Conservation (phyloP, 2,888 invertebrate genomes). For the Fragum fragum region DNA sequence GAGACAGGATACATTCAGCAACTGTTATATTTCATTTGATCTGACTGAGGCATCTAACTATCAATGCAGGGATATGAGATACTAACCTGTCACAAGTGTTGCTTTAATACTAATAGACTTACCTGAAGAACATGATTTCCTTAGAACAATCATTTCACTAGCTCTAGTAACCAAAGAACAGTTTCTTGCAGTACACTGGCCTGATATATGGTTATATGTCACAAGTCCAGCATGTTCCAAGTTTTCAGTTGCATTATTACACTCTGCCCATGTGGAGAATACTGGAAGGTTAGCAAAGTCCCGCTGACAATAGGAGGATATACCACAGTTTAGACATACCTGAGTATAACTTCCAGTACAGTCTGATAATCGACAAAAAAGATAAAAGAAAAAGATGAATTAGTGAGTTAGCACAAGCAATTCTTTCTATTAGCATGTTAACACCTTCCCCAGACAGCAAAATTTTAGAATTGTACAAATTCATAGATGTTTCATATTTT, state of each 20-base stretch:
- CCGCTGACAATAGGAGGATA: background rate
- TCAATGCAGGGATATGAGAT: too few relatives aligned
- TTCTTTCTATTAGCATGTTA: too few relatives aligned
- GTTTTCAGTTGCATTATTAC: background rate
- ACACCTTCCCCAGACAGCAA: too few relatives aligned
- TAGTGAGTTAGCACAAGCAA: too few relatives aligned
- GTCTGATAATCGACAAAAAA: background rate
- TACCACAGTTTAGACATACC: constrained; percentile 17
- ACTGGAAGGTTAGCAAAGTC: background rate
- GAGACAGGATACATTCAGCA: too few relatives aligned
- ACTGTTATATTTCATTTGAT: too few relatives aligned
- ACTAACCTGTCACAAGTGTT: too few relatives aligned
- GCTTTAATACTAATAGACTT: constrained; percentile 4
- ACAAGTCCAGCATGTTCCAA: constrained; percentile 7
- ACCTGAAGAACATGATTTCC: constrained; percentile 33
- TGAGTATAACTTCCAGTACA: background rate
- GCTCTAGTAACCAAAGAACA: constrained; percentile 10
- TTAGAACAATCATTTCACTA: background rate
- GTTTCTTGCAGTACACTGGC: constrained; percentile 1
- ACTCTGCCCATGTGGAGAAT: background rate
- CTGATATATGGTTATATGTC: background rate
- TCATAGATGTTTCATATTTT: too few relatives aligned
- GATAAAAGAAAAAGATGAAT: background rate
- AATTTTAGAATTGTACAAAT: too few relatives aligned
- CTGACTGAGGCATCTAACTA: too few relatives aligned